Evolutionary conservation across 2,113 vertebrate species (phyloP).

Genomic region (Microtus montanus): DNA sequence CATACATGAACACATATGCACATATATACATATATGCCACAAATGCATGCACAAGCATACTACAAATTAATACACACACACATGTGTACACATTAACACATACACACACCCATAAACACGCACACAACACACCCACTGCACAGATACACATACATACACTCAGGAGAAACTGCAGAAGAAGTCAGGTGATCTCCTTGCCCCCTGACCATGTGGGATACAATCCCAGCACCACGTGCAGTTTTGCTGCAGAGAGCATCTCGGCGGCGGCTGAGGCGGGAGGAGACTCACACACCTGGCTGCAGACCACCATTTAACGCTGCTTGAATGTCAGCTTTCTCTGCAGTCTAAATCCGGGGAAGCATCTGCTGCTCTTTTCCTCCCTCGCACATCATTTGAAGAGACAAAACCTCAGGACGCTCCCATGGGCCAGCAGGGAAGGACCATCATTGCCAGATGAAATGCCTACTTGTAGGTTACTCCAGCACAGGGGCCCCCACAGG

Average conservation of each 20-base stretch:
- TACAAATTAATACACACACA: not conserved
- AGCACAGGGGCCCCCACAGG: not conserved
- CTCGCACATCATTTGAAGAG: slow-evolving; percentile 44
- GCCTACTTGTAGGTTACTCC: not conserved
- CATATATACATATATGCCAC: not conserved
- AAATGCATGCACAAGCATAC: not conserved
- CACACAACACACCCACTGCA: not conserved
- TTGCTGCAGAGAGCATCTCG: not conserved
- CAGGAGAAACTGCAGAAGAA: not conserved
- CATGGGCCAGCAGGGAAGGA: not conserved
- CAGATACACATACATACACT: not conserved
- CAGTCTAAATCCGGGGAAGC: not conserved
- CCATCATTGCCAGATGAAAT: not conserved
- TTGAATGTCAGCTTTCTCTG: slow-evolving; percentile 37
- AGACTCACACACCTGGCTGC: not conserved
- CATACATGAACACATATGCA: not conserved
- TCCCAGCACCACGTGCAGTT: not conserved
- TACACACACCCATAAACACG: too few relatives aligned
- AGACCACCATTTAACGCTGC: not conserved
- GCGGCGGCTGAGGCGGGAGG: accelerated
- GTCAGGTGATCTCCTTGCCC: not conserved
- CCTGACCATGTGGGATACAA: not conserved
- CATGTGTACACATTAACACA: not conserved
- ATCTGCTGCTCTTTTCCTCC: slow-evolving; percentile 40
- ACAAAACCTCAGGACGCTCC: not conserved